Base-by-base conservation (phyloP, 2,797 vertebrate species). In the Sylvia borin region DNA sequence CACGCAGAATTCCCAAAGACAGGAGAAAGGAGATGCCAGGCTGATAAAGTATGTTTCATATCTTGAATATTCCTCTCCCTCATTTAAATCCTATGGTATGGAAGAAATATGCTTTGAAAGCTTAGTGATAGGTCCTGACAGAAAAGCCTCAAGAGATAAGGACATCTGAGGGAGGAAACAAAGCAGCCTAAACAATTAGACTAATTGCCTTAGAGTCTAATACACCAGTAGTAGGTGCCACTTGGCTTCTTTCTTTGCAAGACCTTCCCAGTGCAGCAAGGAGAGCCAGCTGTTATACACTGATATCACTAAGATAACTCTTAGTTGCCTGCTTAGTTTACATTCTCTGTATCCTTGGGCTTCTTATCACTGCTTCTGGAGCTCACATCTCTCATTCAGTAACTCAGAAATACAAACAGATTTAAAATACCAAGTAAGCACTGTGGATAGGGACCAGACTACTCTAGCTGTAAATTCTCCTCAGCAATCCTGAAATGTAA, bases 401-500 rank as follows among this genome's bases (percentile, higher is more conserved):
- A 79, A 68, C 71, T 93, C 2, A 62, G 65, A 80, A 89, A 94
- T 75, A 75, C 84, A 92, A 95, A 94, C 18, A 76, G 76, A 85
- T 54, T 76, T 77, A 58, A 93, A 95, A 88, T 27, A 74, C 12
- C 54, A 67, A 27, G 61, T 90, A 94, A 95, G 31, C 25, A n/a
- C 57, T 88, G 16, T 5, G 18, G 60, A 74, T 53, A 71, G 67
- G 34, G 51, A 89, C 78, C 43, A 68, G 54, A 82, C 61, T 82
- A 65, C 47, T 77, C 47, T 11, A 91, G 67, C 76, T 96, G 62
- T 58, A 92, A 92, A 93, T 60, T 88, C 72, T 85, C 67, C 83
- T 90, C 74, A 73, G 72, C 72, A 91, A 57, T 65, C 84, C 54
- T 90, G 65, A 83, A 94, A 91, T 60, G 65, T 62, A 94, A 95